Base-by-base conservation (phyloP, 2,888 invertebrate species). In the Hypselothyrea guttata region DNA sequence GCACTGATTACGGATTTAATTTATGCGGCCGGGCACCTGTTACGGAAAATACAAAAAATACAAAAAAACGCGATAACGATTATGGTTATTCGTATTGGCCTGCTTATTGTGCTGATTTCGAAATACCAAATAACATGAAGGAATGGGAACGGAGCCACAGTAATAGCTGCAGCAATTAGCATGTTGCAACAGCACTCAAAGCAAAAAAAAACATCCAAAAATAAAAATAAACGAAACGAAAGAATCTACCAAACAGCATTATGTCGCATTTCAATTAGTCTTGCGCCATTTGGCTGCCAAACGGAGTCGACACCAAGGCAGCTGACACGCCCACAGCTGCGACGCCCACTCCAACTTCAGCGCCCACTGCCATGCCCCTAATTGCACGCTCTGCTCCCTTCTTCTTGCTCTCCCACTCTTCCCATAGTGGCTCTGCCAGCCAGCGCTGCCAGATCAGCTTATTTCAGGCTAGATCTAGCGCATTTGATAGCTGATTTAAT, bases 1-100 rank as follows among this genome's bases (percentile, higher is more conserved):
- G 75, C 78, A 63, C 66, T 71, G 82, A 75, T 71, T 77, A 58
- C 56, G 46, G 28, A 1, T 46, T 54, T 71, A 75, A 71, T 78
- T 66, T 66, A 68, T 71, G 59, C 57, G 44, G 48, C 12, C 42
- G 33, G 34, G 22, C 18, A 46, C 48, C 40, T 56, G 52, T 56
- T 35, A 42, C 28, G 18, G 22, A 49, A 46, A 27, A 13, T 27
- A 7, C 31, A 16, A 9, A 16, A 18, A 16, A 5, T 16, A 5
- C 16, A 15, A 33, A n/a, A n/a, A n/a, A 40, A 40, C 15, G 49
- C 2, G 22, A 51, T 41, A 9, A 27, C 22, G 16, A 46, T 38
- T 38, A 27, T 58, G 30, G n/a, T 44, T 44, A 9, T 28, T 51
- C 7, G 4, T 18, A 18, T 35, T 41, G 13, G 3, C 5, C 22